Evolutionary conservation across 2,888 invertebrate species (phyloP), one percentile per base, ranked within the genome.

Genomic region (Nebria brevicollis): DNA sequence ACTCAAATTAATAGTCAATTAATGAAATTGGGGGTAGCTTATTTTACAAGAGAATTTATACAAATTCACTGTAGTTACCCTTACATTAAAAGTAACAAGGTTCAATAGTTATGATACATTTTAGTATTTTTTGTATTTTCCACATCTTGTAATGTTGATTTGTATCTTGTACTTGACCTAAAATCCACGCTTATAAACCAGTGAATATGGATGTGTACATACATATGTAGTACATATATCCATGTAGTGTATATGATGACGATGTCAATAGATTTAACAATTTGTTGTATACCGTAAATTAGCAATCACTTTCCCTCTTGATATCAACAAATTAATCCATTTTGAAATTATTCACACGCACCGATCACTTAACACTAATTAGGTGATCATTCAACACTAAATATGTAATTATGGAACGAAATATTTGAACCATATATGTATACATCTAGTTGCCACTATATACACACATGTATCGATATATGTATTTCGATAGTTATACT

Each of bases 251-350:
- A 13, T 54, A 13, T 54, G 7, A 54, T 54, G 54, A 73, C 15
- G 64, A 65, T 80, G 80, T 80, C 75, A 80, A 80, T 80, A 80
- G 80, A 70, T 80, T 80, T 41, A 80, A 80, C 80, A 80, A 80
- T 80, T 80, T 80, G 80, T 80, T 80, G 68, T 75, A 75, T 66
- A 75, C 80, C 75, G 80, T 80, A 80, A 80, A 80, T 80, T 80
- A 80, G 75, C 80, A 80, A 80, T 80, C 80, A 81, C 81, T 81
- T 81, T 81, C 81, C 42, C 81, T 81, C 73, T 81, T 81, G 77
- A 81, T 81, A 81, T 81, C 81, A 81, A 81, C 81, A 81, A 77
- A 81, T 81, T 81, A 81, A 77, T 77, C 76, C 81, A 76, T 81
- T 76, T 81, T 81, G 66, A 68, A 81, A 81, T 81, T 81, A 81